Percentiles rank a stretch among this genome's conserved stretches.
phyloP scores from a whole-genome alignment of 2,113 vertebrate species.

The Lepidothrix coronata region DNA sequence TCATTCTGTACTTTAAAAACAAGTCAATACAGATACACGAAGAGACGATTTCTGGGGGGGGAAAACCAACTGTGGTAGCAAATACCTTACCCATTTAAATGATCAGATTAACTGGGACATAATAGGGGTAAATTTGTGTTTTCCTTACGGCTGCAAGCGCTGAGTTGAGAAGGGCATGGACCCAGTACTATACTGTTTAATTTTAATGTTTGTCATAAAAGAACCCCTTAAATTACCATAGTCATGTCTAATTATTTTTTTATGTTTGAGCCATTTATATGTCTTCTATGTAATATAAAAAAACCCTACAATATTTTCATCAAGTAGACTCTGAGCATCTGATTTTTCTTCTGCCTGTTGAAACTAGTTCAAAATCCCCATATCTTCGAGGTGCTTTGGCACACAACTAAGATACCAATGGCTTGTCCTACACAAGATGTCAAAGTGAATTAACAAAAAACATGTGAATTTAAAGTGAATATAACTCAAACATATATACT shows the following conservation, averaged over 20 bases:
- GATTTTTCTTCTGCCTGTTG: neutral
- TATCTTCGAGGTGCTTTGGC: neutral
- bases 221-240: neutral
- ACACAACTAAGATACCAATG: neutral
- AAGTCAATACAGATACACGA: fast-evolving
- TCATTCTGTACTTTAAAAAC: neutral
- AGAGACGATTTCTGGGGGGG: neutral
- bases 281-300: neutral
- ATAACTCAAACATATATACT: neutral
- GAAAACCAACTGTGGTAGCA: neutral
- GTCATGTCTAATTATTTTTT: neutral
- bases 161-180: neutral
- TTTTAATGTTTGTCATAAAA: neutral
- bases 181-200: neutral
- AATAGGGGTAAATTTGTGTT: neutral
- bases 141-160: neutral
- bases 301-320: neutral
- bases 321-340: neutral
- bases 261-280: neutral
- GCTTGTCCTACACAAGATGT: neutral
- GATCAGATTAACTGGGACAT: neutral
- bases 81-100: neutral
- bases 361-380: neutral
- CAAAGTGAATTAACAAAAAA: conserved; percentile 18
- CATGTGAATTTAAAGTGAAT: conserved; percentile 15